phyloP scores from a whole-genome alignment of 2,113 vertebrate genomes.

The Neopipo cinnamomea region DNA sequence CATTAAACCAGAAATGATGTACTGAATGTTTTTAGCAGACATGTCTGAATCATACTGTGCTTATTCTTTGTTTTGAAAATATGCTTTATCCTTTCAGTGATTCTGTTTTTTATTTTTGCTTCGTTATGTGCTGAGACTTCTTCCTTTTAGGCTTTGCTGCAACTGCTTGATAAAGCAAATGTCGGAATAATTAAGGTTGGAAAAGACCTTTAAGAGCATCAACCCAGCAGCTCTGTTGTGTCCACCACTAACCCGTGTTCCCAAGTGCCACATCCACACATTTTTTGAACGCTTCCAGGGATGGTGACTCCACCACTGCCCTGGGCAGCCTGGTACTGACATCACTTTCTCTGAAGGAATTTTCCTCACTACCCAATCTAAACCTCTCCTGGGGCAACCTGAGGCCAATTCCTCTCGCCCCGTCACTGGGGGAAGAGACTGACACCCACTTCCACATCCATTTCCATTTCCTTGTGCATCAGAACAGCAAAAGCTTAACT shows the following conservation, averaged over 20 bases:
- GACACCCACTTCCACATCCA: neutral
- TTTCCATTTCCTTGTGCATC: neutral
- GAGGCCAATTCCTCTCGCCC: neutral
- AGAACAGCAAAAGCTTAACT: neutral
- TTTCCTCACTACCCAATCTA: neutral
- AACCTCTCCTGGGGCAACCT: neutral
- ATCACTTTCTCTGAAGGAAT: neutral
- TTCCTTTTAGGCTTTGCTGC: neutral
- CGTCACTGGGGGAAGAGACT: neutral
- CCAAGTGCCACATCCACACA: neutral
- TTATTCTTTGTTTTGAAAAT: neutral
- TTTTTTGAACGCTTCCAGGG: neutral
- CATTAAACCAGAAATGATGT: neutral
- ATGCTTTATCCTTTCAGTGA: neutral
- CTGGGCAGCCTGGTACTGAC: neutral
- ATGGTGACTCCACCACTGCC: neutral
- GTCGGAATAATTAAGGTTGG: neutral
- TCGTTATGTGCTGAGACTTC: neutral
- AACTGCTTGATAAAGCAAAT: neutral
- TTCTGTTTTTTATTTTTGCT: neutral
- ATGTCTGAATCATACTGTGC: neutral
- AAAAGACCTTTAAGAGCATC: neutral
- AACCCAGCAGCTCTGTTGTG: neutral
- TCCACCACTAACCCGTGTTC: neutral
- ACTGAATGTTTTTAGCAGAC: neutral